Percentiles rank a stretch among this genome's conserved stretches.
Conservation (phyloP, 2,113 vertebrate species). For the Nettapus auritus region DNA sequence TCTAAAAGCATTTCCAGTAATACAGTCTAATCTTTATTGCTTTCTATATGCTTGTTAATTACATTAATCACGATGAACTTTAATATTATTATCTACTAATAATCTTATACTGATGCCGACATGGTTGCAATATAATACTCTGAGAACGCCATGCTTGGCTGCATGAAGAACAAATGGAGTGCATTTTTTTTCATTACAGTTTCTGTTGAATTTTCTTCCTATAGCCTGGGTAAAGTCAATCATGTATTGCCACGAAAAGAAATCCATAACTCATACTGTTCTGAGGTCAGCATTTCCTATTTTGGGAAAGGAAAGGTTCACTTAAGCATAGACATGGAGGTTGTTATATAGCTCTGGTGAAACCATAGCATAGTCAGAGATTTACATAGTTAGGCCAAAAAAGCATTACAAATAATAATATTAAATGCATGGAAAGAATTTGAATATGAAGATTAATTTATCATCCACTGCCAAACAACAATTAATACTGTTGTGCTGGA, state of each 20-base stretch:
- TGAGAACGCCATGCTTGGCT: background rate
- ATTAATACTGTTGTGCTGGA: slow-evolving; percentile 22
- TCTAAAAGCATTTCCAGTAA: slow-evolving; percentile 69
- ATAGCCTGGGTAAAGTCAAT: slow-evolving; percentile 39
- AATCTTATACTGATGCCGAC: slow-evolving; percentile 33
- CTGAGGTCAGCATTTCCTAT: slow-evolving; percentile 50
- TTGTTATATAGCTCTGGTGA: slow-evolving; percentile 16
- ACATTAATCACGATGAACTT: slow-evolving; percentile 39
- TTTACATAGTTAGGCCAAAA: slow-evolving; percentile 49
- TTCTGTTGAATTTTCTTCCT: slow-evolving; percentile 34
- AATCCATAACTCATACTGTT: slow-evolving; percentile 35
- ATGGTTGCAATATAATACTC: slow-evolving; percentile 4
- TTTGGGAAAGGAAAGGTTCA: slow-evolving; percentile 55
- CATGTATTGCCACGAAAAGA: slow-evolving; percentile 31
- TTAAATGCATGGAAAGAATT: slow-evolving; percentile 59
- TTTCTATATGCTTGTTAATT: slow-evolving; percentile 54
- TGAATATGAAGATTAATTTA: slow-evolving; percentile 69
- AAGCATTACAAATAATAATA: slow-evolving; percentile 47
- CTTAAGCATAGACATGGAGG: slow-evolving; percentile 19
- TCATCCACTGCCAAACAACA: slow-evolving; percentile 59
- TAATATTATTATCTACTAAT: slow-evolving; percentile 47
- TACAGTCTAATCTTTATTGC: slow-evolving; percentile 50
- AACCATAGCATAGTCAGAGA: slow-evolving; percentile 2
- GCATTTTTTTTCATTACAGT: slow-evolving; percentile 30
- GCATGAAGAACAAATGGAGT: slow-evolving; percentile 47